Percentiles rank a stretch among this genome's conserved stretches.
Evolutionary conservation across 2,113 vertebrate genomes (phyloP).

Genomic region (Chionis minor): DNA sequence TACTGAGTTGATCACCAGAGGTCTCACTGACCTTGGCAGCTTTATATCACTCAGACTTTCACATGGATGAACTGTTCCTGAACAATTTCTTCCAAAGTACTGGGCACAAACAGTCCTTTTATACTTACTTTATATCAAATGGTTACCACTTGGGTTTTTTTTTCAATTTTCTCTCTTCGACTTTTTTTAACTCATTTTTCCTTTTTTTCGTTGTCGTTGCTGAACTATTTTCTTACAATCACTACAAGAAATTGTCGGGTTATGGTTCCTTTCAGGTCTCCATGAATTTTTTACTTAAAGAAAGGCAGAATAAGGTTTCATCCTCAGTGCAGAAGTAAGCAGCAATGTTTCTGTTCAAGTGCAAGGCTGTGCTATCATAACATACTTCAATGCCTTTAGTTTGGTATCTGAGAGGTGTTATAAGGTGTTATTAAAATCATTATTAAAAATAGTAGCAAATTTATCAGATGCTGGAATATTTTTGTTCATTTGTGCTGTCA

Average conservation of each 20-base stretch:
- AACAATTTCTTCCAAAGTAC: conserved; percentile 38
- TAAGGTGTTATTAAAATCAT: neutral
- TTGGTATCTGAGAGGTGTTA: neutral
- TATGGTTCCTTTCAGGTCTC: neutral
- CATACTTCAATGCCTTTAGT: neutral
- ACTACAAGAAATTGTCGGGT: neutral
- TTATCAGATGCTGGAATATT: neutral
- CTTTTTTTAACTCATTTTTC: neutral
- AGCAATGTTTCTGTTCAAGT: neutral
- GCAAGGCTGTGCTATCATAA: neutral
- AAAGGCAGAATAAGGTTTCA: neutral
- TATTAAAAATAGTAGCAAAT: neutral
- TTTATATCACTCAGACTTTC: conserved; percentile 14
- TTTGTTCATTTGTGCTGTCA: neutral
- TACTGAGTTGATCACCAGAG: conserved; percentile 45
- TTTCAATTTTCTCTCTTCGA: neutral
- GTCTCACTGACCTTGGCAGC: conserved; percentile 70
- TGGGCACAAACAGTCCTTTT: conserved; percentile 37
- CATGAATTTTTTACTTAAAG: neutral
- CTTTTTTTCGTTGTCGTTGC: neutral
- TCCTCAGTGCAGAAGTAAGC: neutral
- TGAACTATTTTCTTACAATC: neutral
- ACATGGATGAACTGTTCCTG: conserved; percentile 59
- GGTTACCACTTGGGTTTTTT: neutral
- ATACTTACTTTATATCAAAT: conserved; percentile 29